Conservation (phyloP, 2,797 vertebrate genomes). For the Sparidentex hasta region DNA sequence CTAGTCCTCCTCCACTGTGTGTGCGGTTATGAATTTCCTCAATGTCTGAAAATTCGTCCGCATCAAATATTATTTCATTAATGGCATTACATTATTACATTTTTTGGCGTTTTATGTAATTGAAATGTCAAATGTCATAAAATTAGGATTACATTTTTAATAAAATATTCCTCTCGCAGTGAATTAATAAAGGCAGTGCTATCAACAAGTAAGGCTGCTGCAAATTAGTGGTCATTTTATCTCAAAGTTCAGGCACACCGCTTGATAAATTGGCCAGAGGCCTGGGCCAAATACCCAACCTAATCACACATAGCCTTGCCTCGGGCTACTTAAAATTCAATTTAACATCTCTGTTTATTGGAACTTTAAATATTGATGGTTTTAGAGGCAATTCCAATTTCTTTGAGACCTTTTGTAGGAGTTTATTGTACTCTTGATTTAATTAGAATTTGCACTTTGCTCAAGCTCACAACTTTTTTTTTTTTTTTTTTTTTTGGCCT, state of each 20-base stretch:
- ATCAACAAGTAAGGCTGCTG: conserved; percentile 52
- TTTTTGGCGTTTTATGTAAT: conserved; percentile 60
- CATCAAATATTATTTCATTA: conserved; percentile 46
- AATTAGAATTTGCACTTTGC: conserved; percentile 55
- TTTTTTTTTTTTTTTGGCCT: conserved; percentile 27
- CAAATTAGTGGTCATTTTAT: conserved; percentile 64
- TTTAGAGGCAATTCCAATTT: conserved; percentile 51
- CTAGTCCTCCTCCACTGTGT: conserved; percentile 20
- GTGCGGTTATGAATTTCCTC: conserved; percentile 29
- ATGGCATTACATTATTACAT: conserved; percentile 45
- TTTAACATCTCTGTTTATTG: conserved; percentile 68
- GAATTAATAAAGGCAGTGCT: conserved; percentile 40
- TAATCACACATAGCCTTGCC: conserved; percentile 56
- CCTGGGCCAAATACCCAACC: conserved; percentile 45
- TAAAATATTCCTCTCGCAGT: conserved; percentile 49
- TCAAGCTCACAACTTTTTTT: conserved; percentile 23
- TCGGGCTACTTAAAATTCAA: conserved; percentile 60
- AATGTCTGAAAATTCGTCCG: conserved; percentile 4
- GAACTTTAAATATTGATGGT: conserved; percentile 49
- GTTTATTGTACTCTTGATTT: conserved; percentile 52
- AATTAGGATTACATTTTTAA: conserved; percentile 60
- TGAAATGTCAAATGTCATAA: conserved; percentile 61
- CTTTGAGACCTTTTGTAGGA: conserved; percentile 36
- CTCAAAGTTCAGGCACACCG: conserved; percentile 51
- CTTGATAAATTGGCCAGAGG: conserved; percentile 62